A percentile compares a stretch with the other conserved stretches of the same genome.
Conservation (phyloP, 2,888 invertebrate species). For the Erebia palarica region DNA sequence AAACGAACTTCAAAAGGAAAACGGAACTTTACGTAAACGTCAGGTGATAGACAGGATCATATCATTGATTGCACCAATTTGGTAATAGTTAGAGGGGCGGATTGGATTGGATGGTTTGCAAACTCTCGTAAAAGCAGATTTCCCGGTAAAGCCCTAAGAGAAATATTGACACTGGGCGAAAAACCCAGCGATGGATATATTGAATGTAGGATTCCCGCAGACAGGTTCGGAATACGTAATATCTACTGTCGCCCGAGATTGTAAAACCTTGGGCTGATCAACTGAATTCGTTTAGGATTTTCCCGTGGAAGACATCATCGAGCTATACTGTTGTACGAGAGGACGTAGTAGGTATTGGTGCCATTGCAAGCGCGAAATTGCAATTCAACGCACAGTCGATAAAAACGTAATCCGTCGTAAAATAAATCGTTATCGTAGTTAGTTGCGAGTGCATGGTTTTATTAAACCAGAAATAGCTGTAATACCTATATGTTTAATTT, state of each 20-base stretch:
- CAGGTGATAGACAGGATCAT: neutral
- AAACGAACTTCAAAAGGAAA: neutral
- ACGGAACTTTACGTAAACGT: neutral
- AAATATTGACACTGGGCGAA: constrained; percentile 31
- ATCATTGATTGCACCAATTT: neutral
- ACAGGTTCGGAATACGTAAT: constrained; percentile 31
- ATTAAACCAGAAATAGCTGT: too few species aligned
- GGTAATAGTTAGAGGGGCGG: neutral
- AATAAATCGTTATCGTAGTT: too few species aligned
- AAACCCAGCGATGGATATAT: constrained; percentile 29
- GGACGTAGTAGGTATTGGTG: neutral
- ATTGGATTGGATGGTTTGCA: neutral
- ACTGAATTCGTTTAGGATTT: constrained; percentile 23
- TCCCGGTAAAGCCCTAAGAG: constrained; percentile 12
- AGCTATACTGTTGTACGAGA: neutral
- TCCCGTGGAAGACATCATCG: constrained; percentile 10
- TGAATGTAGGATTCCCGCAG: constrained; percentile 30
- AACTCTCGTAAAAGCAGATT: constrained; percentile 7
- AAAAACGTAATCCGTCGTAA: too few species aligned
- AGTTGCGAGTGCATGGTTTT: too few species aligned
- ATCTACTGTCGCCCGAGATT: neutral
- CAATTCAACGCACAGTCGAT: too few species aligned
- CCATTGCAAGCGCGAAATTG: too few species aligned
- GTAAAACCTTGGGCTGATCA: constrained; percentile 10
- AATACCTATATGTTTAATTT: too few species aligned